Percentiles rank a stretch among this genome's conserved stretches.
phyloP scores from a whole-genome alignment of 2,113 vertebrate species.

The Phyllostomus discolor region DNA sequence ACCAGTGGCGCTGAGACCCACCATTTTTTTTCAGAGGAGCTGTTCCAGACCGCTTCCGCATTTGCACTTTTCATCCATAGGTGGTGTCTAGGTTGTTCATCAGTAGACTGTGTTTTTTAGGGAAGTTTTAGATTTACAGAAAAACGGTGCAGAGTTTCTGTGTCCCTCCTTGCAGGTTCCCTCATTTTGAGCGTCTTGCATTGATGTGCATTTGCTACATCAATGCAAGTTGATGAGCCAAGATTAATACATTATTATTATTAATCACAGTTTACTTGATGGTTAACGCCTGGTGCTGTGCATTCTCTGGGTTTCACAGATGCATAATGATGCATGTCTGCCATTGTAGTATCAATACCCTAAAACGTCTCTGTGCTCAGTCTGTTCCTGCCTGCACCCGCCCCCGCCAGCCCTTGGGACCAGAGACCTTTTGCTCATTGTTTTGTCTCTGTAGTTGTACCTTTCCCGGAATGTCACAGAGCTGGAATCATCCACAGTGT shows the following conservation, averaged over 20 bases:
- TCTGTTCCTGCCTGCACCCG: not conserved
- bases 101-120: not conserved
- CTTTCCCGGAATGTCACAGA: fast-evolving
- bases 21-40: not conserved
- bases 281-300: not conserved
- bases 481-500: not conserved
- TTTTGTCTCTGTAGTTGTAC: not conserved
- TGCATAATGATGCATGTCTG: not conserved
- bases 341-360: not conserved
- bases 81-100: not conserved
- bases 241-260: fast-evolving
- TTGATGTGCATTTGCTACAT: not conserved
- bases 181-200: not conserved
- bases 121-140: not conserved
- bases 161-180: fast-evolving
- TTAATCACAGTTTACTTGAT: not conserved
- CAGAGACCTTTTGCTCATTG: fast-evolving
- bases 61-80: not conserved
- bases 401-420: not conserved
- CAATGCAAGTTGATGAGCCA: not conserved
- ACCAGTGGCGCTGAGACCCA: not conserved
- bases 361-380: not conserved
- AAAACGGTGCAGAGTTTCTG: not conserved
- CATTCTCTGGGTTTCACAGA: not conserved
- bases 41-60: fast-evolving